These are phyloP conservation scores for Tangara arthus DNA, from an alignment of 2,797 vertebrate genomes.

Conservation along the genomic window DNA sequence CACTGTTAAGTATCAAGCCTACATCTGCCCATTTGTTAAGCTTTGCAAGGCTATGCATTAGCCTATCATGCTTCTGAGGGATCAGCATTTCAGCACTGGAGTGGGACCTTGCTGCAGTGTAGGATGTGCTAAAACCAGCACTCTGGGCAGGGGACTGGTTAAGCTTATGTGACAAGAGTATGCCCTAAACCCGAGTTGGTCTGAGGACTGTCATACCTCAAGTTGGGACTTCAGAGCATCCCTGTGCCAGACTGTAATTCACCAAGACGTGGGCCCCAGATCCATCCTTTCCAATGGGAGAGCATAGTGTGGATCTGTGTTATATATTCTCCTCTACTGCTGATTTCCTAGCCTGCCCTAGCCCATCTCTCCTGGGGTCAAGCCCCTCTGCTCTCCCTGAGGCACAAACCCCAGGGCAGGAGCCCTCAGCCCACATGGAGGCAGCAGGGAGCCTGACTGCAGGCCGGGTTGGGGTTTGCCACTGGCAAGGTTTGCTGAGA, in stretches of 20 bases:
- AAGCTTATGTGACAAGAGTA: background rate
- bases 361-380: background rate
- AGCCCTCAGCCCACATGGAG: background rate
- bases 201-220: background rate
- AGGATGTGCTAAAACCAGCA: background rate
- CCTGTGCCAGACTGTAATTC: background rate
- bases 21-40: background rate
- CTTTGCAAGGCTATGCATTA: background rate
- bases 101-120: background rate
- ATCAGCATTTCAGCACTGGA: background rate
- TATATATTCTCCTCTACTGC: background rate
- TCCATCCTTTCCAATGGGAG: background rate
- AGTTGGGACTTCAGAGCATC: background rate
- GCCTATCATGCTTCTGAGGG: background rate
- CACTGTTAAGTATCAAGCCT: background rate
- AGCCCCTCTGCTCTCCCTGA: background rate
- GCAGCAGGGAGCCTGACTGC: background rate
- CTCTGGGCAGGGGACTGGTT: background rate
- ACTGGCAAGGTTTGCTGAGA: background rate
- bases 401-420: background rate
- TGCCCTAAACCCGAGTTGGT: background rate
- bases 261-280: fast-evolving
- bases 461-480: background rate
- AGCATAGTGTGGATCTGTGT: background rate
- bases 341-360: background rate